These are phyloP conservation scores for Drosophila leonis DNA, from an alignment of 2,888 invertebrate genomes.

Conservation along the genomic window DNA sequence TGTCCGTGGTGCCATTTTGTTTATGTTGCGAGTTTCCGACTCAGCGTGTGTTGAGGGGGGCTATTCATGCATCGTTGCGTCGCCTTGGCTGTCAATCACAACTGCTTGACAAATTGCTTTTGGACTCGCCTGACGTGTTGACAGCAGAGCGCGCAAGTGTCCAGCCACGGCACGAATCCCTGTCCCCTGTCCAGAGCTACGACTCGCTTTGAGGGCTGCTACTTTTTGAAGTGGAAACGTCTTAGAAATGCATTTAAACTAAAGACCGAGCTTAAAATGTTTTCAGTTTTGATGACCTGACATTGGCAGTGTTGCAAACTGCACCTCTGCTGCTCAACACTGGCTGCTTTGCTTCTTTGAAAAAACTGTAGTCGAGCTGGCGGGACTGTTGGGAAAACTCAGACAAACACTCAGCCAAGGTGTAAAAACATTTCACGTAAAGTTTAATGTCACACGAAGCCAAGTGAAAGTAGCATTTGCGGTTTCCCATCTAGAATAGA, in stretches of 20 bases:
- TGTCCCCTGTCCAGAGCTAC: neutral
- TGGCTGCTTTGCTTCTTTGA: conserved; percentile 11
- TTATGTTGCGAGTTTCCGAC: conserved; percentile 59
- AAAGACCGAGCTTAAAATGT: conserved; percentile 23
- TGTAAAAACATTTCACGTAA: conserved; percentile 53
- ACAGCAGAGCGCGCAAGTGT: conserved; percentile 34
- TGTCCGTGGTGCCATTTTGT: conserved; percentile 63
- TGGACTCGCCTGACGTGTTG: conserved; percentile 73
- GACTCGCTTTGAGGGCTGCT: conserved; percentile 12
- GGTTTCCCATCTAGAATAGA: neutral
- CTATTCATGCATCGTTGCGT: conserved; percentile 52
- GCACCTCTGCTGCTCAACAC: conserved; percentile 20
- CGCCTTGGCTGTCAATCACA: conserved; percentile 77
- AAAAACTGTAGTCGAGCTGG: conserved; percentile 18
- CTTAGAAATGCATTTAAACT: conserved; percentile 48
- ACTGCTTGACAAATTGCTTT: conserved; percentile 79
- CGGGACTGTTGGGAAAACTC: conserved; percentile 54
- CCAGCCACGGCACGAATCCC: conserved; percentile 4
- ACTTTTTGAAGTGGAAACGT: conserved; percentile 31
- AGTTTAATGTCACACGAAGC: conserved; percentile 62
- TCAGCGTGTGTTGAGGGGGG: conserved; percentile 25
- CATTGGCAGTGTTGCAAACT: conserved; percentile 23
- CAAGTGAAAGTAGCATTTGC: conserved; percentile 60
- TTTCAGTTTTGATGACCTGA: conserved; percentile 22
- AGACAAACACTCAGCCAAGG: conserved; percentile 52